Evolutionary conservation across 2,113 vertebrate genomes (phyloP), one percentile per base, ranked within the genome.

Genomic region (Atractosteus spatula): DNA sequence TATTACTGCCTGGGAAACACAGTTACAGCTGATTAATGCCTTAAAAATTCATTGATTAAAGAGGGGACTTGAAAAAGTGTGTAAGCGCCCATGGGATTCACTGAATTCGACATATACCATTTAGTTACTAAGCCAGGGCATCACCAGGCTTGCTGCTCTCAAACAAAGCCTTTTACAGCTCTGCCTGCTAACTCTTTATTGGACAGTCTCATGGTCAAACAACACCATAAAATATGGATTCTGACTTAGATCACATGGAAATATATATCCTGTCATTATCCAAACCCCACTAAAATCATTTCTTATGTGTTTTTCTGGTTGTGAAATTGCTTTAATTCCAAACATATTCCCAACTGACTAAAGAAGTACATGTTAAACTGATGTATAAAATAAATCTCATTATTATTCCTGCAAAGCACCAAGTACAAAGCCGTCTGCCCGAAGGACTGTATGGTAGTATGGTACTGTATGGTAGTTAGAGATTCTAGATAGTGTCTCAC

Each of bases 11-110:
- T 51, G 44, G 54, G 16, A 54, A 55, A 68, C 8, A 45, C 66
- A 68, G 66, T 68, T 47, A 68, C n/a, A 54, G 7, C 2, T 55
- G 47, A 68, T 68, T 67, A 67, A 67, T 45, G 45, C 65, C 10
- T 16, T 13, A 51, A 67, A 43, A 16, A 45, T 16, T 44, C 43
- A 67, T 8, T 1, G 6, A 54, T n/a, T 7, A 41, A 11, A 68
- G 66, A 8, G 47, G 4, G 29, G 66, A 17, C 6, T 54, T 14
- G 8, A 29, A 55, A 55, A 66, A 47, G 4, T 8, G 41, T 65
- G 8, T 29, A 45, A 51, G 47, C 10, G 47, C 47, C 47, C 66
- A 54, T 17, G 44, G 54, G 41, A 43, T 42, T 41, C 8, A 63
- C 16, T 11, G 10, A 44, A 68, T 68, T 44, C 29, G 47, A 68